Conservation (phyloP, 2,888 invertebrate species). For the Microctonus hyperodae region DNA sequence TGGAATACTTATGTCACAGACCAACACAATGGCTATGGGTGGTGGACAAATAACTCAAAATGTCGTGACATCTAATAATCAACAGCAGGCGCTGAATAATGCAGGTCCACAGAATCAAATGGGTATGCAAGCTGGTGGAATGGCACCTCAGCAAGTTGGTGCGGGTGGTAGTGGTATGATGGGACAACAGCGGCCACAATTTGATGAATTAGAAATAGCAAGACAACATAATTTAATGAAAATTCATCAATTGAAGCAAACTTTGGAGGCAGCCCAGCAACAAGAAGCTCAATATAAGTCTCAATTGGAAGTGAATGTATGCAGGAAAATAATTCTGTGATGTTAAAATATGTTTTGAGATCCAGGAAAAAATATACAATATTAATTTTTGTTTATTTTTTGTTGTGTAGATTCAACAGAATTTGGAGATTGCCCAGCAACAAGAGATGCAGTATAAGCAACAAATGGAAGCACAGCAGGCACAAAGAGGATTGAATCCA, state of each 20-base stretch:
- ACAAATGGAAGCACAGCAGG: slow-evolving; percentile 69
- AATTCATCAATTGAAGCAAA: slow-evolving; percentile 79
- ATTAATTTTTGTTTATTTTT: slow-evolving; percentile 16
- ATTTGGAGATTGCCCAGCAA: slow-evolving; percentile 78
- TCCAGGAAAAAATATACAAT: too few relatives aligned
- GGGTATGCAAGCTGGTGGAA: slow-evolving; percentile 54
- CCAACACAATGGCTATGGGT: slow-evolving; percentile 67
- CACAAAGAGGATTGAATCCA: slow-evolving; percentile 56
- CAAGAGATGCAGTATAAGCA: slow-evolving; percentile 82
- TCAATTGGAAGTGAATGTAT: slow-evolving; percentile 77
- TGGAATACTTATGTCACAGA: slow-evolving; percentile 66
- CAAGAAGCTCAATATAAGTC: slow-evolving; percentile 80
- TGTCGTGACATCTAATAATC: slow-evolving; percentile 62
- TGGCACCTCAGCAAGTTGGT: slow-evolving; percentile 56
- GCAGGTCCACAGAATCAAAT: slow-evolving; percentile 56
- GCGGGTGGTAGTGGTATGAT: slow-evolving; percentile 49
- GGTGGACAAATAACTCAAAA: slow-evolving; percentile 69
- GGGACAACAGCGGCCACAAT: slow-evolving; percentile 61
- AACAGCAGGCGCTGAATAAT: slow-evolving; percentile 53
- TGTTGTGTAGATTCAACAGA: slow-evolving; percentile 66
- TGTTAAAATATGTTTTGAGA: too few relatives aligned
- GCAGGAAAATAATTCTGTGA: too few relatives aligned
- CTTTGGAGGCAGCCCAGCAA: slow-evolving; percentile 81
- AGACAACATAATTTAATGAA: slow-evolving; percentile 81
- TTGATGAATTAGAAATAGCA: slow-evolving; percentile 73